phyloP scores from a whole-genome alignment of 2,113 vertebrate genomes.

The Atractosteus spatula region DNA sequence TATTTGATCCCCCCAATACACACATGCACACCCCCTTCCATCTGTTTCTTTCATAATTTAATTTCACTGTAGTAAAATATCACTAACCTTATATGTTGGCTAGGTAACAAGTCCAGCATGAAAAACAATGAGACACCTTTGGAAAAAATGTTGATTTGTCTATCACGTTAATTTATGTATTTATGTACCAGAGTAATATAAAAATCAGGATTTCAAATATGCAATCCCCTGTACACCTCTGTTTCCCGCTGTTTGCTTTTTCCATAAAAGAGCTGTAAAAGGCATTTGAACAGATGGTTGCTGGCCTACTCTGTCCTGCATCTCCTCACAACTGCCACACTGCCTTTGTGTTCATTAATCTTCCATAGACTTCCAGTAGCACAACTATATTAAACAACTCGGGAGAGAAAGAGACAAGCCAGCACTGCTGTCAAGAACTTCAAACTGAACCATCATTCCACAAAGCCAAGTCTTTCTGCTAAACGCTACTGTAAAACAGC shows the following conservation, averaged over 20 bases:
- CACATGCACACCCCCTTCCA: background rate
- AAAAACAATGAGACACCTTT: constrained; percentile 22
- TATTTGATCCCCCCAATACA: too few relatives aligned
- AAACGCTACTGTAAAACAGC: constrained; percentile 78
- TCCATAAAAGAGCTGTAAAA: constrained; percentile 90
- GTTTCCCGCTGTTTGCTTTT: constrained; percentile 84
- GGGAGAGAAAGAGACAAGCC: constrained; percentile 71
- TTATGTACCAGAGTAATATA: constrained; percentile 63
- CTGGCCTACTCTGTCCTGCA: constrained; percentile 83
- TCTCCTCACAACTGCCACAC: constrained; percentile 89
- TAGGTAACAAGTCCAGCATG: constrained; percentile 45
- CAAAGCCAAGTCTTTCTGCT: constrained; percentile 75
- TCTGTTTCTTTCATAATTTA: constrained; percentile 56
- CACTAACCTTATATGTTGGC: constrained; percentile 62
- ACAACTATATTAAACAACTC: constrained; percentile 91
- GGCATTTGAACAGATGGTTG: constrained; percentile 94
- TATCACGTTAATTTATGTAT: constrained; percentile 60
- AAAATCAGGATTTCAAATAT: constrained; percentile 78
- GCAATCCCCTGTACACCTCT: constrained; percentile 62
- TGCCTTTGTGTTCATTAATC: constrained; percentile 97
- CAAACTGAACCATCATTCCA: constrained; percentile 79
- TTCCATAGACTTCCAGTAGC: constrained; percentile 91
- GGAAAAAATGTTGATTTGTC: constrained; percentile 48
- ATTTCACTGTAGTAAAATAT: constrained; percentile 66
- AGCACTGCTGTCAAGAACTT: constrained; percentile 84